Evolutionary conservation across 2,113 vertebrate species (phyloP), one percentile per base, ranked within the genome.

Genomic region (Phyllopteryx taeniolatus): DNA sequence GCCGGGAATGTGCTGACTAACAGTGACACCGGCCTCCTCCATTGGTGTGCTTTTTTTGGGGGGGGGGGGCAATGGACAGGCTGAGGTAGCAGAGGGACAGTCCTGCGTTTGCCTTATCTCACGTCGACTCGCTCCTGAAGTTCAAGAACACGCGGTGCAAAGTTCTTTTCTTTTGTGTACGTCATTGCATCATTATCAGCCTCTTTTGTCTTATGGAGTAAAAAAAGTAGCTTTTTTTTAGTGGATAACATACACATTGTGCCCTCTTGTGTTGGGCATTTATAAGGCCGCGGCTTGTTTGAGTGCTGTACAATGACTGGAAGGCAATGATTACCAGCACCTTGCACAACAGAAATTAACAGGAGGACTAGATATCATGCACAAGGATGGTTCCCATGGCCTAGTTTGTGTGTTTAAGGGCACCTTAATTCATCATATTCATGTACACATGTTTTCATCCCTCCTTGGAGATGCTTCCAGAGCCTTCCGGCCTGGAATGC

Each of bases 1-100:
- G 71, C 49, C 76, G 84, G 91, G 92, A 93, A 93, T 93, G 90
- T 93, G 92, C 91, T 92, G 91, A 92, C 87, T 81, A 87, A 87
- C 72, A 59, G 46, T 85, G 80, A 86, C 49, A 82, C 82, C 83
- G 79, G 77, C 83, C 83, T 76, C 71, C 79, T 71, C 77, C 84
- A 86, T 91, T 87, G 84, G 89, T 84, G 54, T 72, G 62, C 73
- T 81, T 75, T 86, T 76, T 77, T 46, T 13, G 13, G 13, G 13
- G 10, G 2, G 15, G 12, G 47, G 76, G 44, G 54, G 73, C 75
- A 63, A 67, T 83, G 76, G 81, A 82, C 81, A 74, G 8, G 43
- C 60, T 78, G 51, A 84, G 76, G 75, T 83, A 74, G 71, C 74
- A 8, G 68, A 17, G 43, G 60, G n/a, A 67, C 46, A 72, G 81